Conservation (phyloP, 2,888 invertebrate species). For the Chrysodeixis includens region DNA sequence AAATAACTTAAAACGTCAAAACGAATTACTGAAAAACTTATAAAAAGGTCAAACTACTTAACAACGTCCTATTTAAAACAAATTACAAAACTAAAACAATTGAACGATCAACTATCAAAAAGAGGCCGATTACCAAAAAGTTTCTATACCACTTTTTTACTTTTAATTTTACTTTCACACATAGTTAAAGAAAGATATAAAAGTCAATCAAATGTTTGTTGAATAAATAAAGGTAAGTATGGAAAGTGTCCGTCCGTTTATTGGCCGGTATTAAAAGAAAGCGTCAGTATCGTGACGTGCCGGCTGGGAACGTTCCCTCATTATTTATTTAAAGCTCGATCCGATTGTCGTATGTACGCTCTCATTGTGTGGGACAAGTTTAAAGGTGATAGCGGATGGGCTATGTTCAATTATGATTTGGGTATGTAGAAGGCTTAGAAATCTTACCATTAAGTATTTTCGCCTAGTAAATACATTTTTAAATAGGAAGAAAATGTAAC, state of each 20-base stretch:
- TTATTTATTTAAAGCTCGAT: slow-evolving; percentile 86
- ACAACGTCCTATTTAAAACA: neutral
- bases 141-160: neutral
- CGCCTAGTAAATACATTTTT: too few species aligned
- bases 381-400: neutral
- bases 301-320: slow-evolving; percentile 81
- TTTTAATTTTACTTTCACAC: neutral
- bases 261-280: slow-evolving; percentile 70
- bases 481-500: too few species aligned
- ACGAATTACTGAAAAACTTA: neutral
- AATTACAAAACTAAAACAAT: slow-evolving; percentile 1
- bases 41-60: neutral
- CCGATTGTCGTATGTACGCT: slow-evolving; percentile 83
- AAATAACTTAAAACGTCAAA: neutral
- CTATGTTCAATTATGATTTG: neutral
- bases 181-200: neutral
- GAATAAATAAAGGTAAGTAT: slow-evolving; percentile 19
- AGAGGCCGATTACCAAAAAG: neutral
- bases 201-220: neutral
- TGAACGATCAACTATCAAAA: neutral
- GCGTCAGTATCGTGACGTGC: slow-evolving; percentile 65
- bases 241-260: slow-evolving; percentile 42
- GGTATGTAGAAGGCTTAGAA: too few species aligned
- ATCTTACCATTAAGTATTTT: too few species aligned
- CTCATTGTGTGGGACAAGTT: slow-evolving; percentile 58